Evolutionary conservation across 2,113 vertebrate species (phyloP), one percentile per base, ranked within the genome.

Genomic region (Gracilinanus agilis): DNA sequence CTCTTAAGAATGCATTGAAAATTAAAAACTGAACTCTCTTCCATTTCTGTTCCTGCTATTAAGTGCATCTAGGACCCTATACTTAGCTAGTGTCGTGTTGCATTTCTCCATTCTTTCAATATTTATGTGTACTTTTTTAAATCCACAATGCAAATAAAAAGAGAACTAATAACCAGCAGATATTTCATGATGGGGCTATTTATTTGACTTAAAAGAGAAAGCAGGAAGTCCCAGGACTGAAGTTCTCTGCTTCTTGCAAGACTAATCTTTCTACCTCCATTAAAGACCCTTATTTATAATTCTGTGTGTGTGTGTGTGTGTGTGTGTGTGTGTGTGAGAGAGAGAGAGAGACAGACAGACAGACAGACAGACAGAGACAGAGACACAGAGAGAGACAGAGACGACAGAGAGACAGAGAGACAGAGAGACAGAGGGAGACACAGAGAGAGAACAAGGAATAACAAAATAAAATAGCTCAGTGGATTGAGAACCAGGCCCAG

Each of bases 121-220:
- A 0, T 40, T 83, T 90, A 29, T 61, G 21, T 94, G 1, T 53
- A 90, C 44, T 94, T 96, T n/a, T 55, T 92, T 55, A 75, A 92
- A 93, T 88, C 21, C 29, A 94, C 19, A 95, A 90, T 10, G 89
- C 9, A 95, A 92, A 40, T 92, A 92, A 95, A 94, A 96, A 94
- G 92, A 92, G n/a, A 6, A 94, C 3, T 61, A 93, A 58, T 88
- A 93, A 55, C 16, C 24, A 92, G 19, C 25, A 91, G 7, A 91
- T 54, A 34, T 2, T 54, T 83, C 49, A 90, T 67, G 25, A 61
- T 56, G 12, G 75, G 27, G 27, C n/a, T 83, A 94, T 94, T 95
- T 88, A n/a, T n/a, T 90, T 21, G 54, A 24, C 34, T 92, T 58
- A 88, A 24, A 95, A 88, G 94, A 92, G 55, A 91, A 5, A 93